phyloP scores from a whole-genome alignment of 2,797 vertebrate species.

The Atherinosoma microstoma region DNA sequence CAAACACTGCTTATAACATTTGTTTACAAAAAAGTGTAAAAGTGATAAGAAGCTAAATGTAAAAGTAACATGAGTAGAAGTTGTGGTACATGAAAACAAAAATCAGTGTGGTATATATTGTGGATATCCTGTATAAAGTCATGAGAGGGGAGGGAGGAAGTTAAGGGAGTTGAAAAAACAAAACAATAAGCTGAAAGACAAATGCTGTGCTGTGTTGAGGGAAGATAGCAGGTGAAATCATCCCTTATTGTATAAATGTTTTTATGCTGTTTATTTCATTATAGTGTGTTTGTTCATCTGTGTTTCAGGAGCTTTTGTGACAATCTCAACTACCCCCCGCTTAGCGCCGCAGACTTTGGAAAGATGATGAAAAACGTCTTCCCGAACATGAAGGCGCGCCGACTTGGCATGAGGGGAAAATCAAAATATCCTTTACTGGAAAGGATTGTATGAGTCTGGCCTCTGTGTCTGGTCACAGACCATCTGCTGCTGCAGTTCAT shows the following conservation, averaged over 20 bases:
- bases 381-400: conserved; percentile 99
- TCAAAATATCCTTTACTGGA: conserved; percentile 97
- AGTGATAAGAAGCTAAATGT: neutral
- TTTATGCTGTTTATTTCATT: neutral
- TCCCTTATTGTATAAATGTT: neutral
- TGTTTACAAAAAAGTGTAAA: neutral
- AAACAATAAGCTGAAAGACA: neutral
- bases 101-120: neutral
- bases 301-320: conserved; percentile 98
- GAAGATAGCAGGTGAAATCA: neutral
- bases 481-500: conserved; percentile 86
- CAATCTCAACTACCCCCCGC: conserved; percentile 97
- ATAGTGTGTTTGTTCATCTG: neutral
- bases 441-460: conserved; percentile 72
- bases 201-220: neutral
- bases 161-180: neutral
- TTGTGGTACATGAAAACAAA: neutral
- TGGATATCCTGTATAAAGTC: neutral
- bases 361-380: conserved; percentile 99
- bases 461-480: conserved; percentile 79
- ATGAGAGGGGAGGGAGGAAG: neutral
- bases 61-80: neutral
- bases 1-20: neutral
- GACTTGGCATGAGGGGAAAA: conserved; percentile 99
- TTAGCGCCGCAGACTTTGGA: conserved; percentile 98